A percentile compares a stretch with the other conserved stretches of the same genome.
Evolutionary conservation across 2,888 invertebrate genomes (phyloP).

Genomic region (Neuroscelio doddi): DNA sequence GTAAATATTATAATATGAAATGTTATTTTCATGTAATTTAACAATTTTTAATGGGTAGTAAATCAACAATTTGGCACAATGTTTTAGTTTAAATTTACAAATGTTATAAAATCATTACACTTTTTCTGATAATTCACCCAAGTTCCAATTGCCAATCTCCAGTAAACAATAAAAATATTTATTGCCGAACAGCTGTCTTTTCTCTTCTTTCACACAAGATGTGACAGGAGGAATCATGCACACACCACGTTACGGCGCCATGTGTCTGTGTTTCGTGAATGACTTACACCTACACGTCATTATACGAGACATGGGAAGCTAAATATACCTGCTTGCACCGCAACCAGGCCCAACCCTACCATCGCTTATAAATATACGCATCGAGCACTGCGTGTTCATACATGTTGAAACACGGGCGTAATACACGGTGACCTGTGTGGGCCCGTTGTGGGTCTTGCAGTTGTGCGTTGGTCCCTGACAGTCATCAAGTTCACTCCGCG

Average conservation of each 20-base stretch:
- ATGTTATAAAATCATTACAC: too few relatives aligned
- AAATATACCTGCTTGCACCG: slow-evolving; percentile 53
- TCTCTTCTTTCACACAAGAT: too few relatives aligned
- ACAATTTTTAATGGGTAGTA: too few relatives aligned
- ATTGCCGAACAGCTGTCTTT: too few relatives aligned
- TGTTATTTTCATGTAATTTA: too few relatives aligned
- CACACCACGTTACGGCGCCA: slow-evolving; percentile 49
- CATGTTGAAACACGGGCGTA: background rate
- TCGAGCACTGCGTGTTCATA: slow-evolving; percentile 26
- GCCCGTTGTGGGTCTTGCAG: background rate
- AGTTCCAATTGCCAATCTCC: too few relatives aligned
- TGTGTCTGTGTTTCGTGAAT: slow-evolving; percentile 66
- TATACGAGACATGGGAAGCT: slow-evolving; percentile 50
- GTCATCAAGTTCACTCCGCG: slow-evolving; percentile 2
- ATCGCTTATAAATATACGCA: slow-evolving; percentile 46
- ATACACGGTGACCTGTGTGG: slow-evolving; percentile 1
- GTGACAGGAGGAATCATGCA: too few relatives aligned
- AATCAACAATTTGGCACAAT: too few relatives aligned
- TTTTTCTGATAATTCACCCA: too few relatives aligned
- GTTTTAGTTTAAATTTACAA: too few relatives aligned
- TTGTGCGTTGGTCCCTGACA: background rate
- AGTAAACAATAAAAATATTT: too few relatives aligned
- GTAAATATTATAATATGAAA: too few relatives aligned
- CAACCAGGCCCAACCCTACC: slow-evolving; percentile 57
- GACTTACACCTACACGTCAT: slow-evolving; percentile 63